Evolutionary conservation across 2,113 vertebrate species (phyloP), one percentile per base, ranked within the genome.

Genomic region (Theristicus caerulescens): DNA sequence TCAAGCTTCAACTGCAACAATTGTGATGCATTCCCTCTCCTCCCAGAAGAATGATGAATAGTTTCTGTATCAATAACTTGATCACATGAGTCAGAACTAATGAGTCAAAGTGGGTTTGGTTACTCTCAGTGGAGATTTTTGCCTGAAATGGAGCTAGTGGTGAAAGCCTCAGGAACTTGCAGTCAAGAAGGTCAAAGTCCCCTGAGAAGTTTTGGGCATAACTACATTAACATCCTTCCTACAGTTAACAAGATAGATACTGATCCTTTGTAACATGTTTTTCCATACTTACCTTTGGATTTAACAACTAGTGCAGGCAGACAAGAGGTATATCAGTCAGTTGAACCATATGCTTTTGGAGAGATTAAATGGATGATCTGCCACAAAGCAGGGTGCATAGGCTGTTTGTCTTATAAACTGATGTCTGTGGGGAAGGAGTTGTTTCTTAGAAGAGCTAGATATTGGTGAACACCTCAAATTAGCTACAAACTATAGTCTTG

Each of bases 261-360:
- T 16, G 25, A 54, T 57, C 25, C 29, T 73, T 66, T 40, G 13
- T 52, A 40, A 47, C 11, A 4, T 20, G 10, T 47, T 66, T 84
- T 66, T 24, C 24, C 12, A 10, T 59, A 10, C 32, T 82, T 64
- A 25, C 13, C 26, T 51, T 44, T 58, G 58, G 20, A 40, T 93
- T 78, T 72, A 54, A 59, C 34, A 47, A 6, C 17, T 78, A 47
- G 10, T 12, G 25, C 34, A 36, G 38, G 70, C n/a, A 77, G 31
- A 16, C 2, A 58, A 22, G 20, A 65, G 31, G 4, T 62, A 0
- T 32, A 64, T 59, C 3, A 1, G 11, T 29, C 9, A 4, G 9
- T 38, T 65, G 22, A 81, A 46, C 19, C 6, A 4, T 34, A 13
- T 46, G 21, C 22, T 74, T 81, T 90, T 38, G 20, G 44, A 61